Conservation (phyloP, 2,888 invertebrate genomes). For the Pharmacophagus antenor region DNA sequence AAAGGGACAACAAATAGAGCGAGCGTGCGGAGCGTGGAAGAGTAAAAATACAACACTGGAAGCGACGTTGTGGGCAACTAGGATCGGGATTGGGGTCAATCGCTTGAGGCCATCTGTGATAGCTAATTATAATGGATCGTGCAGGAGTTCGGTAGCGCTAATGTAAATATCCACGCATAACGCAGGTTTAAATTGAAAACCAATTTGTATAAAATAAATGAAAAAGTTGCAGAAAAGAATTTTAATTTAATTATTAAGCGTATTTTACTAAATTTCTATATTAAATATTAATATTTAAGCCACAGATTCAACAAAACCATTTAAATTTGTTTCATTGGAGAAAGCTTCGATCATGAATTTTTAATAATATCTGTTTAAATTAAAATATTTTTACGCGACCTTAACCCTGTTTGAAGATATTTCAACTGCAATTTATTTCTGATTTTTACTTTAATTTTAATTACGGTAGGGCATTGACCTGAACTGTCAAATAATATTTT, state of each 20-base stretch:
- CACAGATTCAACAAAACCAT: too few relatives aligned
- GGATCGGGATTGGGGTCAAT: constrained; percentile 76
- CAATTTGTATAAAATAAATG: too few relatives aligned
- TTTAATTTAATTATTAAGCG: too few relatives aligned
- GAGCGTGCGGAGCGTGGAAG: constrained; percentile 53
- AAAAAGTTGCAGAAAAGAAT: too few relatives aligned
- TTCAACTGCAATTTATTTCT: not conserved
- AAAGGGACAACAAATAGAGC: constrained; percentile 33
- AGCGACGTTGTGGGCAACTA: constrained; percentile 62
- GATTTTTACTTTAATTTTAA: not conserved
- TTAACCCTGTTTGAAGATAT: not conserved
- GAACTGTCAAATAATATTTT: not conserved
- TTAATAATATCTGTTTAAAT: too few relatives aligned
- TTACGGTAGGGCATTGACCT: constrained; percentile 1
- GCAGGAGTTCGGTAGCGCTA: constrained; percentile 58
- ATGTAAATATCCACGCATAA: constrained; percentile 57
- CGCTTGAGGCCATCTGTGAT: constrained; percentile 76
- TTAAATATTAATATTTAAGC: too few relatives aligned
- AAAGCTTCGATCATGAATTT: too few relatives aligned
- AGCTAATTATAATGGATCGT: constrained; percentile 74
- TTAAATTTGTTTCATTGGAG: too few relatives aligned
- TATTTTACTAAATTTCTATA: too few relatives aligned
- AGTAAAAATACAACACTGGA: constrained; percentile 65
- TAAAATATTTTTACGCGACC: too few relatives aligned
- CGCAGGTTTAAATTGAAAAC: not conserved